Percentiles rank a stretch among this genome's conserved stretches.
Conservation (phyloP, 2,113 vertebrate species). For the Eulacestoma nigropectus region DNA sequence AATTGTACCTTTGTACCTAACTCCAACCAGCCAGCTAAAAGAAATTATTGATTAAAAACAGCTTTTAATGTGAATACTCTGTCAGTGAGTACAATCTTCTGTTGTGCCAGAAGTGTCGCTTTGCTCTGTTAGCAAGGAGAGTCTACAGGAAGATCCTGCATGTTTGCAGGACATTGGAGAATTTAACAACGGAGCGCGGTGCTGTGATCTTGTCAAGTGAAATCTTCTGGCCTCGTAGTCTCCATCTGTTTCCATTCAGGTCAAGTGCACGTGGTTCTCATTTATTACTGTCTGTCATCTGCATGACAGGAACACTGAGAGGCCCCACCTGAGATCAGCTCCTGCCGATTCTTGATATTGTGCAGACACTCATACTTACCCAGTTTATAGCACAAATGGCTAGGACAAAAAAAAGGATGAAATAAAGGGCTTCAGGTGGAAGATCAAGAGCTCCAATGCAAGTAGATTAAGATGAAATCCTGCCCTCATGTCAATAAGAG, state of each 20-base stretch:
- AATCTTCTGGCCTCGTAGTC: not conserved
- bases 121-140: not conserved
- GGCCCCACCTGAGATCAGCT: not conserved
- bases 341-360: not conserved
- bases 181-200: not conserved
- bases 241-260: conserved; percentile 17
- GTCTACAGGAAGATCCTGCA: not conserved
- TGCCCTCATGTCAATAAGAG: not conserved
- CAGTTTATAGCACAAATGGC: not conserved
- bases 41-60: not conserved
- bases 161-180: not conserved
- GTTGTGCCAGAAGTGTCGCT: not conserved
- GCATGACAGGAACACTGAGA: not conserved
- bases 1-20: not conserved
- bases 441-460: not conserved
- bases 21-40: not conserved
- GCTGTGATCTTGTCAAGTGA: not conserved
- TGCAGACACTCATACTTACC: not conserved
- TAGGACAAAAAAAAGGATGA: not conserved
- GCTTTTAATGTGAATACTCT: not conserved
- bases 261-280: not conserved
- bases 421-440: not conserved
- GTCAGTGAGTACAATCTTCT: not conserved
- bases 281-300: conserved; percentile 5
- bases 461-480: not conserved